Conservation (phyloP, 2,888 invertebrate species). For the Thumatha senex region DNA sequence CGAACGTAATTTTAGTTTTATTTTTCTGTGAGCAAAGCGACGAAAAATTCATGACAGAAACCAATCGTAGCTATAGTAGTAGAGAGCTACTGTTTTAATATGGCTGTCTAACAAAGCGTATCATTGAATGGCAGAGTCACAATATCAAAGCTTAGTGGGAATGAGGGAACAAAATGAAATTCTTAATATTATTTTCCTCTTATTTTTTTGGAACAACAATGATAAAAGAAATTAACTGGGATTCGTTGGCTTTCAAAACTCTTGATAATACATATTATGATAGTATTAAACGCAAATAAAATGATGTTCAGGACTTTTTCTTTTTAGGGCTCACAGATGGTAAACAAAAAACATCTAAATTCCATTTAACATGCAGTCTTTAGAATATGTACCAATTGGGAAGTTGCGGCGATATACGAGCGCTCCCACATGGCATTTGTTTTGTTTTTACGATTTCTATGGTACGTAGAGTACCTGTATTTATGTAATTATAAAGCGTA, state of each 20-base stretch:
- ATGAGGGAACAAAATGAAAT: not conserved
- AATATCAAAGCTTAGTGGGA: constrained; percentile 6
- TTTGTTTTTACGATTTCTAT: no score
- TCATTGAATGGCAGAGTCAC: constrained; percentile 5
- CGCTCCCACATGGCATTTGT: no score
- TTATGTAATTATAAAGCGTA: no score
- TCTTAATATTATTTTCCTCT: constrained; percentile 20
- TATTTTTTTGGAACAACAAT: constrained; percentile 17
- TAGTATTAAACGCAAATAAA: not conserved
- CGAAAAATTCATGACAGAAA: constrained; percentile 23
- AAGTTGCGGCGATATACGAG: no score
- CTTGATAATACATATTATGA: constrained; percentile 18
- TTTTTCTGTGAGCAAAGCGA: constrained; percentile 17
- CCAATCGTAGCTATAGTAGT: constrained; percentile 14
- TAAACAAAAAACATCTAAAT: no score
- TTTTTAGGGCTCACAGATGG: no score
- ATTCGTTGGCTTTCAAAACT: constrained; percentile 7
- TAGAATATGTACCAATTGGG: no score
- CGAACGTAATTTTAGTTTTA: constrained; percentile 24
- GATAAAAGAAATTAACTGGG: constrained; percentile 24
- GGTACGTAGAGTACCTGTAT: no score
- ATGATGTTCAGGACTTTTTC: no score
- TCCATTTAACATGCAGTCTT: no score
- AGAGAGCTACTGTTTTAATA: constrained; percentile 30
- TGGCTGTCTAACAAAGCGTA: constrained; percentile 8